Evolutionary conservation across 1,140 invertebrate genomes (phyloP), one percentile per base, ranked within the genome.

Genomic region (Drosophila nebulosa): DNA sequence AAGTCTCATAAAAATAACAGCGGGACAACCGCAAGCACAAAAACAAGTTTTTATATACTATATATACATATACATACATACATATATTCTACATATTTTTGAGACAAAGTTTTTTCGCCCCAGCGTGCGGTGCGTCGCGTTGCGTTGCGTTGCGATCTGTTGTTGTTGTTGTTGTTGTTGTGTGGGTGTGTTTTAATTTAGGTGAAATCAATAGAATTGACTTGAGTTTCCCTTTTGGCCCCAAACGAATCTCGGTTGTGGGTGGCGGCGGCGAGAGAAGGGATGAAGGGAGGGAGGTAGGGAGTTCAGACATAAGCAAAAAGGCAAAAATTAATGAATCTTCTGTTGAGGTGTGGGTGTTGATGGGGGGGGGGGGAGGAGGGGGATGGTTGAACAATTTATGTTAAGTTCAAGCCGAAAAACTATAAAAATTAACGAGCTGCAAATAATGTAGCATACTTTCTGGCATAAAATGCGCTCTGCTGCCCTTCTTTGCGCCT

Each of bases 401-500:
- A 86, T 86, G 74, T 84, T 72, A 75, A 71, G 64, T 67, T 70
- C 21, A 74, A 59, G 61, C 60, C 50, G 59, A 74, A 70, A 70
- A 64, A 69, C 73, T 83, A 89, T 88, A 88, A 88, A 88, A 88
- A 78, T 83, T 88, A 88, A 88, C 84, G 83, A 88, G 71, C 75
- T 88, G 83, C 79, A 79, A 79, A 69, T 88, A 88, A 88, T 88
- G 83, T 78, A 83, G 83, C 83, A 88, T 83, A 88, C 75, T 88
- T 79, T 79, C 71, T 57, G 71, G 53, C 78, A 85, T 85, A 79
- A 85, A 85, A 88, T 76, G 84, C 83, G 83, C 71, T 84, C 83
- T 42, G 67, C 56, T 86, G 81, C 63, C 63, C 69, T 67, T 30
- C 62, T 52, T 46, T 46, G 16, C 39, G 18, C 18, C 30, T 32